Evolutionary conservation across 1,140 invertebrate species (phyloP).

Genomic region (Popillia japonica): DNA sequence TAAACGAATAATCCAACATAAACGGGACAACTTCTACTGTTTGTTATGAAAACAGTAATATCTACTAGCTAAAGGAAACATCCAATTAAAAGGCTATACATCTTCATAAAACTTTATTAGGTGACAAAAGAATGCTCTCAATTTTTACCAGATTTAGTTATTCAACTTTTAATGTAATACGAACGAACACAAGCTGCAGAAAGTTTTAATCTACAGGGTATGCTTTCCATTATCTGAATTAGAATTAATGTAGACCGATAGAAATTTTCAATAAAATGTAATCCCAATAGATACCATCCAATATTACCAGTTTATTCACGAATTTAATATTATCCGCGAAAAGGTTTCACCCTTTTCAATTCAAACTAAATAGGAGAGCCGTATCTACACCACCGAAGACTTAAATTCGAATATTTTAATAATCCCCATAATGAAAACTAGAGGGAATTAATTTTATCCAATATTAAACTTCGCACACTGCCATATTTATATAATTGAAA

Average conservation of each 20-base stretch:
- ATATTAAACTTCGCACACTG: not conserved
- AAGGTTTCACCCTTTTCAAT: not conserved
- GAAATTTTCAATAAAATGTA: slow-evolving; percentile 12
- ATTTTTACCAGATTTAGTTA: slow-evolving; percentile 9
- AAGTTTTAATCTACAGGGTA: not conserved
- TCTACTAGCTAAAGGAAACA: no score
- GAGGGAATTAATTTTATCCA: not conserved
- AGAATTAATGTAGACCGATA: slow-evolving; percentile 2
- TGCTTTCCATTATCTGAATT: slow-evolving; percentile 5
- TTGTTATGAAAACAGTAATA: no score
- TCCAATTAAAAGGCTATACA: no score
- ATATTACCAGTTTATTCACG: not conserved
- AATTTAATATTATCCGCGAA: not conserved
- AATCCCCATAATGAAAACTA: not conserved
- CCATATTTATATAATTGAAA: not conserved
- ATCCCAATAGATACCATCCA: slow-evolving; percentile 5
- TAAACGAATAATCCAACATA: no score
- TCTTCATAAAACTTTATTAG: not conserved
- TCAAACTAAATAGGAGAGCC: not conserved
- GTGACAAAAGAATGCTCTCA: not conserved
- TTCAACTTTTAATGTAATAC: slow-evolving; percentile 1
- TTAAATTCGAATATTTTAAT: slow-evolving; percentile 9
- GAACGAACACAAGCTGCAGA: not conserved
- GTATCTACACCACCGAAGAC: not conserved
- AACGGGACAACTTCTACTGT: no score